Percentiles rank a stretch among this genome's conserved stretches.
Conservation (phyloP, 2,797 vertebrate species). For the Takifugu rubripes region DNA sequence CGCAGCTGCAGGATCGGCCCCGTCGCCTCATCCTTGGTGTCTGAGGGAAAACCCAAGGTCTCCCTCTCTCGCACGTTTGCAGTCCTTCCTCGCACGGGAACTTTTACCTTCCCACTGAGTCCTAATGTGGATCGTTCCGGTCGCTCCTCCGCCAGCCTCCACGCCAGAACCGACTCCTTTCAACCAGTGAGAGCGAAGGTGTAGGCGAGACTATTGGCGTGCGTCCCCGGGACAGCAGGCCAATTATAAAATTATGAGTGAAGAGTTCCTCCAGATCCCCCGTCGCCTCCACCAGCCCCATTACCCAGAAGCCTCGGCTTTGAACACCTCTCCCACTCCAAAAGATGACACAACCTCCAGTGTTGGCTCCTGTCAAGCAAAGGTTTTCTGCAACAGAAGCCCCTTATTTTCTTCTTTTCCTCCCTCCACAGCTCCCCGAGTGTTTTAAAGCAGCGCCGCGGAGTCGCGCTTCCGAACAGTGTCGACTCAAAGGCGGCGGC, state of each 20-base stretch:
- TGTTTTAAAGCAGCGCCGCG: conserved; percentile 50
- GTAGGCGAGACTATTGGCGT: conserved; percentile 50
- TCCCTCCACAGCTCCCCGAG: conserved; percentile 52
- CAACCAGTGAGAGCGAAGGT: conserved; percentile 67
- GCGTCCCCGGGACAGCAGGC: conserved; percentile 54
- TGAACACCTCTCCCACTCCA: conserved; percentile 70
- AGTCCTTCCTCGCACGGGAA: neutral
- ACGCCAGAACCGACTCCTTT: conserved; percentile 43
- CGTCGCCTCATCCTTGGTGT: too few relatives aligned
- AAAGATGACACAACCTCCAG: conserved; percentile 69
- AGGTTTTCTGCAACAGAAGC: conserved; percentile 59
- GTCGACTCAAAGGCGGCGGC: conserved; percentile 65
- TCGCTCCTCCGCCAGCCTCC: conserved; percentile 20
- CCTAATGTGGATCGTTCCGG: conserved; percentile 26
- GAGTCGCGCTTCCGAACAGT: conserved; percentile 67
- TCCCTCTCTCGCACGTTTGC: too few relatives aligned
- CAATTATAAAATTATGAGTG: conserved; percentile 79
- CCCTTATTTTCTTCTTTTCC: conserved; percentile 22
- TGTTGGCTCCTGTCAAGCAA: conserved; percentile 71
- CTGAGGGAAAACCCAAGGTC: too few relatives aligned
- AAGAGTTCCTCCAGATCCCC: conserved; percentile 58
- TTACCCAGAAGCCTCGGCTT: conserved; percentile 72
- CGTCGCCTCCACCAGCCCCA: conserved; percentile 42
- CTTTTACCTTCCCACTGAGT: neutral
- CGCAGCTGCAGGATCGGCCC: too few relatives aligned